Percentiles rank a stretch among this genome's conserved stretches.
Conservation (phyloP, 2,888 invertebrate species). For the Lysandra bellargus region DNA sequence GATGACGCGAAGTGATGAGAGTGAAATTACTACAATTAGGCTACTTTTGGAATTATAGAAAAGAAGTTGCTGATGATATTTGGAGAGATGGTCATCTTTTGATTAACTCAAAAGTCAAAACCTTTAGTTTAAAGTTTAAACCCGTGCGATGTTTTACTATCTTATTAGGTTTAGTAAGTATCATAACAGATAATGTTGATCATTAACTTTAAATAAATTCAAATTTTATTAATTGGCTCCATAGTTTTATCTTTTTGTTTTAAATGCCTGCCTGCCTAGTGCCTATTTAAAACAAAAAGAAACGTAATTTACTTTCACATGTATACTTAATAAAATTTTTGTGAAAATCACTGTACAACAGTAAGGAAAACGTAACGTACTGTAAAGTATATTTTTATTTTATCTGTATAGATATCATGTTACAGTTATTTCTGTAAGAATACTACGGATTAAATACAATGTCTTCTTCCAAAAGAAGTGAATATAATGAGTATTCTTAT, state of each 20-base stretch:
- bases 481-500: constrained; percentile 1
- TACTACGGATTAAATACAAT: neutral
- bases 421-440: neutral
- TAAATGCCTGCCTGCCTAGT: neutral
- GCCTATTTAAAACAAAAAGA: no score
- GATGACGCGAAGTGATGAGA: neutral
- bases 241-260: neutral
- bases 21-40: neutral
- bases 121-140: neutral
- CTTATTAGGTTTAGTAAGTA: no score
- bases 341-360: no score
- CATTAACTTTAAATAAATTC: no score
- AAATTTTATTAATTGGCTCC: no score
- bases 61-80: neutral
- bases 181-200: no score
- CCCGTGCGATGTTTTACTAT: neutral
- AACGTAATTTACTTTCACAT: no score
- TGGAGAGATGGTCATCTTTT: neutral
- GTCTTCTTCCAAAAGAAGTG: neutral
- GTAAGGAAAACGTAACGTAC: neutral
- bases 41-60: neutral
- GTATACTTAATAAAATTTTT: no score
- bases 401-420: neutral
- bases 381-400: neutral
- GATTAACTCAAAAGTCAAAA: neutral